Conservation (phyloP, 2,888 invertebrate genomes). For the Bimastos eiseni region DNA sequence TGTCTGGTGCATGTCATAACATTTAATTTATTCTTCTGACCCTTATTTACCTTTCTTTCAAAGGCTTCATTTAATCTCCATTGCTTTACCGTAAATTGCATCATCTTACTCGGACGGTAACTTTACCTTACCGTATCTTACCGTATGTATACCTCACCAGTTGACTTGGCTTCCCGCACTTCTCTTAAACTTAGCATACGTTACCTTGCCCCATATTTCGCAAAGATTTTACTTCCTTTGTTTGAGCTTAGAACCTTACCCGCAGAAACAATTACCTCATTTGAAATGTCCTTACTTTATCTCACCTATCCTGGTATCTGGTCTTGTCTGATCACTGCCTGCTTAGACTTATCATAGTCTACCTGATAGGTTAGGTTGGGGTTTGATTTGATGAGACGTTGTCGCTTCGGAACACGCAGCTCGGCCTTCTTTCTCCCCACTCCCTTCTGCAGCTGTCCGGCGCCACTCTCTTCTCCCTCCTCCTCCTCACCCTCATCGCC, state of each 20-base stretch:
- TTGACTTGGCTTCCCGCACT: neutral
- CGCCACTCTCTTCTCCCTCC: neutral
- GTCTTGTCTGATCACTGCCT: no score
- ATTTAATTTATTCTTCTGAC: no score
- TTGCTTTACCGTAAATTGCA: no score
- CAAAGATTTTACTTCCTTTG: no score
- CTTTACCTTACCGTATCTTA: neutral
- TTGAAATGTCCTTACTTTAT: no score
- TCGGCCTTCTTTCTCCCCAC: neutral
- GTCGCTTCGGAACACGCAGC: neutral
- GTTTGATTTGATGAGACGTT: neutral
- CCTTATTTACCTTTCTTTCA: neutral
- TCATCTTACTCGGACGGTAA: no score
- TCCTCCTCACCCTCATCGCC: neutral
- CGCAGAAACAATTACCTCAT: no score
- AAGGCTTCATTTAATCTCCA: no score
- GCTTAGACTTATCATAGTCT: neutral
- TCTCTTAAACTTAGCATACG: neutral
- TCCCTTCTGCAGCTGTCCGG: neutral
- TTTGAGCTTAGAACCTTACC: no score
- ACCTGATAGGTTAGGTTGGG: neutral
- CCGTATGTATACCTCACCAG: no score
- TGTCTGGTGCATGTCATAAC: neutral
- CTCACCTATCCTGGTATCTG: neutral
- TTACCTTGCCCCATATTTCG: neutral